These are phyloP conservation scores for Talpa occidentalis DNA, from an alignment of 2,113 vertebrate species.

Conservation along the genomic window DNA sequence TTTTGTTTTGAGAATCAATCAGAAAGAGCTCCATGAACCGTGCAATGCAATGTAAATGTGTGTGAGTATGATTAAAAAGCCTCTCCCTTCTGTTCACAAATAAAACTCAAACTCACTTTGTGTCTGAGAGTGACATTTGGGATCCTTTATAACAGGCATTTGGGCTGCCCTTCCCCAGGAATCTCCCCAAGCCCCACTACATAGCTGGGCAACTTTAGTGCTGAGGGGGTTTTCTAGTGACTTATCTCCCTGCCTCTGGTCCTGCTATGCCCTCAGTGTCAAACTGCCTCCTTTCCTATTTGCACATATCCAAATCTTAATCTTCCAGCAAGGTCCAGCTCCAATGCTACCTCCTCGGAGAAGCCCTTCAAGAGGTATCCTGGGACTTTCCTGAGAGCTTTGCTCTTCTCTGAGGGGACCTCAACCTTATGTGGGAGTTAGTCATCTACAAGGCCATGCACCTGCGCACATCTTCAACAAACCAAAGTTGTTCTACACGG, in stretches of 20 bases:
- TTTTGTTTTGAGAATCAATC: background rate
- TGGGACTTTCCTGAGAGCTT: background rate
- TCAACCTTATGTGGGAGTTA: background rate
- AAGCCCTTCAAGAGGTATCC: background rate
- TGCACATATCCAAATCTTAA: background rate
- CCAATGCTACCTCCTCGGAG: background rate
- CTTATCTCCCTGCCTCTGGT: background rate
- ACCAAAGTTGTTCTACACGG: fast-evolving
- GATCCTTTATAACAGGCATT: background rate
- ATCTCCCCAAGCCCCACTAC: background rate
- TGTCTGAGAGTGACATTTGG: background rate
- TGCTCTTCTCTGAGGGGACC: background rate
- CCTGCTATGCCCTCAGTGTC: background rate
- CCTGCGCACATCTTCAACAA: background rate
- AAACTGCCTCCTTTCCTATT: background rate
- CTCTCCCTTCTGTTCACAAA: background rate
- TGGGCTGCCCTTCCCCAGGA: background rate
- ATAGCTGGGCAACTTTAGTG: fast-evolving
- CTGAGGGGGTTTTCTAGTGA: fast-evolving
- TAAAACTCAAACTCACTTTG: background rate
- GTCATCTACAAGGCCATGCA: background rate
- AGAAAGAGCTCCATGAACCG: background rate
- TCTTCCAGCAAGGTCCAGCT: background rate
- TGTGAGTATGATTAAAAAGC: background rate
- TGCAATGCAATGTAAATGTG: background rate